Conservation (phyloP, 2,113 vertebrate species). For the Pollachius pollachius region DNA sequence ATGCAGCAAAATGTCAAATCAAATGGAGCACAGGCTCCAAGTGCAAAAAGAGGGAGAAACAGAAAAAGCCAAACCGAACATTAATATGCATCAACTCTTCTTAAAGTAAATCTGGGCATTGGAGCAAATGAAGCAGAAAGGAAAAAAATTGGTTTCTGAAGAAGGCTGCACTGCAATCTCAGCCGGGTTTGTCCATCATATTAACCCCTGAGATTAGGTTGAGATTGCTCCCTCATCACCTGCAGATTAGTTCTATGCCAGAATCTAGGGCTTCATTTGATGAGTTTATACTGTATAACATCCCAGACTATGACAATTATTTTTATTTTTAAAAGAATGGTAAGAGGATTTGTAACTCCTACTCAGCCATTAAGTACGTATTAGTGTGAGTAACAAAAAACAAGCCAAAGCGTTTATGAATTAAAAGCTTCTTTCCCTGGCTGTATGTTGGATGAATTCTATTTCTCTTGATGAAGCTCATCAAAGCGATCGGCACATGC, state of each 20-base stretch:
- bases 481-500: no score
- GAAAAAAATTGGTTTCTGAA: constrained; percentile 49
- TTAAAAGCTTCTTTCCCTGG: no score
- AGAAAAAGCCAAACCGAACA: constrained; percentile 40
- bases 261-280: constrained; percentile 27
- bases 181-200: constrained; percentile 62
- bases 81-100: constrained; percentile 53
- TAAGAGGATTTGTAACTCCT: no score
- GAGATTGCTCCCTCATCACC: constrained; percentile 41
- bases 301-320: constrained; percentile 4
- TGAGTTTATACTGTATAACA: constrained; percentile 22
- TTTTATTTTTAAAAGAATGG: no score
- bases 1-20: constrained; percentile 21
- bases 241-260: constrained; percentile 40
- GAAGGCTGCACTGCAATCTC: constrained; percentile 41
- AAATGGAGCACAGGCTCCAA: constrained; percentile 24
- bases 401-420: no score
- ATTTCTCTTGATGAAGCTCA: no score
- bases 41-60: constrained; percentile 8
- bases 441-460: no score
- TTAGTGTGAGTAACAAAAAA: no score
- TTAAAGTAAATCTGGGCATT: constrained; percentile 45
- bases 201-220: constrained; percentile 60
- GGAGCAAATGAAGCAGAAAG: constrained; percentile 44
- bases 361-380: no score